Evolutionary conservation across 2,888 invertebrate genomes (phyloP), one percentile per base, ranked within the genome.

Genomic region (Diaphora mendica): DNA sequence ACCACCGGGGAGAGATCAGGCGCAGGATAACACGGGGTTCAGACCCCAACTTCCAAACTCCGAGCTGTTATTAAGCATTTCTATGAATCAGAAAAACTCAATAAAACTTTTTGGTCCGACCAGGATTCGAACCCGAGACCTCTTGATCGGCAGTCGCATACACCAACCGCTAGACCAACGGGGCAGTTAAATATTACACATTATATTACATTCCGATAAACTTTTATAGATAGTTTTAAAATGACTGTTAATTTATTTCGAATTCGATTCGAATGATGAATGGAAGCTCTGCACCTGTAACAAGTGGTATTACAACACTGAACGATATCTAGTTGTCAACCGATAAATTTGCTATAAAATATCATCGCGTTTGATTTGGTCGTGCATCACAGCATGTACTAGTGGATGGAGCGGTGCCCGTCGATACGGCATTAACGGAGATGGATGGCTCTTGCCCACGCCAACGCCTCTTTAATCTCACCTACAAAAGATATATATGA

Each of bases 391-490:
- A 15, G 69, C 39, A 62, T 71, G 73, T 68, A 59, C n/a, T 77
- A 80, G 73, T 74, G 81, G 82, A 80, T 77, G 80, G 81, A 79
- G 71, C 78, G 83, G 35, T 33, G 73, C 70, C 87, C 90, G 90
- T 93, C 91, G 91, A 91, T 92, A 90, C 91, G 88, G 90, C 89
- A 89, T 93, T 93, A 93, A 91, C 90, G 87, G 90, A 93, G 94
- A 94, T 93, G 87, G 91, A 94, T 93, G 89, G 90, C 88, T 81
- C 82, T 87, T 87, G 90, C 82, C 88, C 89, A 91, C 88, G 91
- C 90, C 89, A 90, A 90, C 91, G 91, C 87, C 93, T 91, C 91
- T 93, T 93, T 93, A 92, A 93, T 93, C 93, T 91, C 89, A 88
- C 89, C 88, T 88, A 91, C 92, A 90, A 90, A 91, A 89, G 90